Percentiles rank a stretch among this genome's conserved stretches.
Evolutionary conservation across 2,113 vertebrate genomes (phyloP).

Genomic region (Gila orcuttii): DNA sequence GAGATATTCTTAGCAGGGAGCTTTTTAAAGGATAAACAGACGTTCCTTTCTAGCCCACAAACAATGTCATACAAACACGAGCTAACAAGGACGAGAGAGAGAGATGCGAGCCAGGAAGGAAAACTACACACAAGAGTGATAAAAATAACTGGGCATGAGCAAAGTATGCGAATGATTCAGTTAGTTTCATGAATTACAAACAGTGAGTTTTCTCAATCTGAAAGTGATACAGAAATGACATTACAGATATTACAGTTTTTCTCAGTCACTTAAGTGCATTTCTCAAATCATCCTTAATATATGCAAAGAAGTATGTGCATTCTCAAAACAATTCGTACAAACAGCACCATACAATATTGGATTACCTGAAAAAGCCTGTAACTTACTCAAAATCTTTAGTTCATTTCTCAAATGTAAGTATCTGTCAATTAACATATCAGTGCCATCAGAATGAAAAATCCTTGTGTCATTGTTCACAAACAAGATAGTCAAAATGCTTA

Average conservation of each 20-base stretch:
- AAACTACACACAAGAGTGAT: conserved; percentile 32
- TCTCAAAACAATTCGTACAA: too few species aligned
- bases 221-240: neutral
- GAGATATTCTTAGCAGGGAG: conserved; percentile 46
- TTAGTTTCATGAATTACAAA: conserved; percentile 10
- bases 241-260: neutral
- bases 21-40: conserved; percentile 49
- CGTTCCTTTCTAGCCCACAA: conserved; percentile 19
- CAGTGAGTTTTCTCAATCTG: neutral
- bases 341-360: too few species aligned
- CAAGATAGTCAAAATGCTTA: too few species aligned
- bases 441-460: too few species aligned
- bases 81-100: conserved; percentile 12
- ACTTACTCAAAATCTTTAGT: too few species aligned
- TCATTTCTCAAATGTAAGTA: too few species aligned
- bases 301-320: too few species aligned
- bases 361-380: too few species aligned
- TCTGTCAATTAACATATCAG: too few species aligned
- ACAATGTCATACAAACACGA: conserved; percentile 32
- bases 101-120: neutral
- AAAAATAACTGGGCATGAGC: conserved; percentile 3
- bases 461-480: too few species aligned
- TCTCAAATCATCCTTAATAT: too few species aligned
- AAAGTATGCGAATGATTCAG: neutral
- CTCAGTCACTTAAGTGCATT: too few species aligned